phyloP scores from a whole-genome alignment of 2,113 vertebrate genomes.

The Neogale vison region DNA sequence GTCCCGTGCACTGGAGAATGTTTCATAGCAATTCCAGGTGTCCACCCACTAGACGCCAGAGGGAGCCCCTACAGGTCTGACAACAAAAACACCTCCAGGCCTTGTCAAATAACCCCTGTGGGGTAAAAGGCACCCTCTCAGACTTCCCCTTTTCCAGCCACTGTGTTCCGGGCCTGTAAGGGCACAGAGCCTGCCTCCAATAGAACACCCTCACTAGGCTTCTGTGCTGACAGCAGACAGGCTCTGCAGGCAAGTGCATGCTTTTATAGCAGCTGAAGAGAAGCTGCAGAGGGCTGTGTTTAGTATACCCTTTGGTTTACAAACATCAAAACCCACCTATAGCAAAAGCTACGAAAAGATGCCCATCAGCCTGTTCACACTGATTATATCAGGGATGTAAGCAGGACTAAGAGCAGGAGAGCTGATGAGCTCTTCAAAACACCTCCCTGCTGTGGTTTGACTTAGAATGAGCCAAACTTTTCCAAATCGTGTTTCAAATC shows the following conservation, averaged over 20 bases:
- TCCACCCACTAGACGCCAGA: background rate
- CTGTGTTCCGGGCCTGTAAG: background rate
- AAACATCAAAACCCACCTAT: background rate
- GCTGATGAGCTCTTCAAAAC: background rate
- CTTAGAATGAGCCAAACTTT: background rate
- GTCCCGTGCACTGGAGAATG: background rate
- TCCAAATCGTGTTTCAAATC: background rate
- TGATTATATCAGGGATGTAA: background rate
- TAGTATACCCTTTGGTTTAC: background rate
- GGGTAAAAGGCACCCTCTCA: background rate
- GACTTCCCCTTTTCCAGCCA: background rate
- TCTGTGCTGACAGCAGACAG: background rate
- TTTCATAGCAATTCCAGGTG: background rate
- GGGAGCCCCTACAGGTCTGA: accelerated
- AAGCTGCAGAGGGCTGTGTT: background rate
- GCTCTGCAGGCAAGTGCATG: background rate
- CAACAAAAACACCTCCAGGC: background rate
- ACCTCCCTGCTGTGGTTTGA: background rate
- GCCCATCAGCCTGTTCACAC: background rate
- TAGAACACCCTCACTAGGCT: background rate
- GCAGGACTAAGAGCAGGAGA: background rate
- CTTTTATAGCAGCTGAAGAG: background rate
- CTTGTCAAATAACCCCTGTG: background rate
- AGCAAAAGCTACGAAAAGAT: background rate
- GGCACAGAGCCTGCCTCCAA: background rate